Percentiles rank a stretch among this genome's conserved stretches.
phyloP scores from a whole-genome alignment of 2,888 invertebrate genomes.

The Malthinus seriepunctatus region DNA sequence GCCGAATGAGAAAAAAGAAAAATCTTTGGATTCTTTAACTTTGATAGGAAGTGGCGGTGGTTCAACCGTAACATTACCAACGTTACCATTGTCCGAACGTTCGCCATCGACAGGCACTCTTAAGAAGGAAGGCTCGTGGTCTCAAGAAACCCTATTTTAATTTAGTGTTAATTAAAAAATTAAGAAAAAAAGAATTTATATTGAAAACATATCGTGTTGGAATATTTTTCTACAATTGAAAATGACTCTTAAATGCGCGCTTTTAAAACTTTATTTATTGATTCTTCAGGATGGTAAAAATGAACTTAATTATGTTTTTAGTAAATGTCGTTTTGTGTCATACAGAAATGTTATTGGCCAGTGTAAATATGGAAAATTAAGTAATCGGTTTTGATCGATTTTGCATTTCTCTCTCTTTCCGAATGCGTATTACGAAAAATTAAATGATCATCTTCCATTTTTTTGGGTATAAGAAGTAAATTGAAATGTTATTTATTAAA shows the following conservation, averaged over 20 bases:
- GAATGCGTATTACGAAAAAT: background rate
- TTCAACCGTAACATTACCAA: slow-evolving; percentile 36
- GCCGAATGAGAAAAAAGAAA: slow-evolving; percentile 13
- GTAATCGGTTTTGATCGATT: background rate
- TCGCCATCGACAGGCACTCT: slow-evolving; percentile 47
- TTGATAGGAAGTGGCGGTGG: slow-evolving; percentile 20
- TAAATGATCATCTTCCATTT: background rate
- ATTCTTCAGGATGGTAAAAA: background rate
- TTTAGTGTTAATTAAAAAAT: slow-evolving; percentile 20
- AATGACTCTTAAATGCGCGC: slow-evolving; percentile 14
- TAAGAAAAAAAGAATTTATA: slow-evolving; percentile 13
- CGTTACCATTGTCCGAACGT: slow-evolving; percentile 47
- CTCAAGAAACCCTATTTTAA: slow-evolving; percentile 81
- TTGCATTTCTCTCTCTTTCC: background rate
- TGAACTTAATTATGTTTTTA: background rate
- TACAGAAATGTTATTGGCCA: background rate
- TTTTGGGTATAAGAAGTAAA: background rate
- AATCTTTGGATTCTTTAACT: slow-evolving; percentile 22
- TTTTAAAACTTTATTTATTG: background rate
- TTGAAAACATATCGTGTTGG: slow-evolving; percentile 29
- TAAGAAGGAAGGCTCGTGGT: slow-evolving; percentile 62
- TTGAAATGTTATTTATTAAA: background rate
- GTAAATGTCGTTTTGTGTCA: slow-evolving; percentile 5
- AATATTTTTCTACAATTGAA: slow-evolving; percentile 29
- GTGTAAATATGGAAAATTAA: background rate